Percentiles rank a stretch among this genome's conserved stretches.
phyloP scores from a whole-genome alignment of 2,888 invertebrate species.

The Toxonevra muliebris region DNA sequence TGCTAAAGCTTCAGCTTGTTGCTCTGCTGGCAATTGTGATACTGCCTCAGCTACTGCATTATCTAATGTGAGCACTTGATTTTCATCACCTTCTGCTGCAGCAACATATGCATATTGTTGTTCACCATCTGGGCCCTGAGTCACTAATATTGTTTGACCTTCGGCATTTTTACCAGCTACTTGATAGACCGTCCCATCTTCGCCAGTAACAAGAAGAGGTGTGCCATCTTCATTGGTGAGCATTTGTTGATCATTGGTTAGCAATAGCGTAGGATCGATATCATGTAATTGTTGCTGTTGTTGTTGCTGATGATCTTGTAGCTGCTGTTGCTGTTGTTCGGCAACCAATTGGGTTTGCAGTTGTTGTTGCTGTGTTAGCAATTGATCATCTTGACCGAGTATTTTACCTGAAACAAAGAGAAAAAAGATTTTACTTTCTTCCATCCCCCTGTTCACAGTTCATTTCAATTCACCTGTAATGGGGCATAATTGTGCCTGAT shows the following conservation, averaged over 20 bases:
- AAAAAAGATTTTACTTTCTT: background rate
- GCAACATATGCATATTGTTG: conserved; percentile 76
- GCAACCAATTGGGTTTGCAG: conserved; percentile 48
- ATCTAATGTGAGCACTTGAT: conserved; percentile 64
- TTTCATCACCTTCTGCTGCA: conserved; percentile 70
- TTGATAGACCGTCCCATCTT: conserved; percentile 75
- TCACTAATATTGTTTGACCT: conserved; percentile 78
- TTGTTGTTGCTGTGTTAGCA: conserved; percentile 43
- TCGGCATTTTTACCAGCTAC: conserved; percentile 83
- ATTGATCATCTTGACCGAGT: conserved; percentile 69
- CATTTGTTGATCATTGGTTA: conserved; percentile 60
- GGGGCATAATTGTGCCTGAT: conserved; percentile 72
- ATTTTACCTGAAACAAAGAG: conserved; percentile 51
- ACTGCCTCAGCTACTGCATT: conserved; percentile 65
- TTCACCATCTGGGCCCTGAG: conserved; percentile 79
- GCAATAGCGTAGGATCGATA: conserved; percentile 51
- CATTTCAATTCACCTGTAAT: conserved; percentile 67
- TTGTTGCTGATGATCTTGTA: conserved; percentile 49
- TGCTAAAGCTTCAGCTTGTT: conserved; percentile 57
- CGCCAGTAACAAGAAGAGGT: conserved; percentile 82
- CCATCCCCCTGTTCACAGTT: conserved; percentile 21
- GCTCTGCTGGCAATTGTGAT: conserved; percentile 58
- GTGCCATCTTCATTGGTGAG: conserved; percentile 70
- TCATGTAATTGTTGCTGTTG: conserved; percentile 52
- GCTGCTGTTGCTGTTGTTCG: conserved; percentile 51